Evolutionary conservation across 2,113 vertebrate species (phyloP), one percentile per base, ranked within the genome.

Genomic region (Apistogramma diplotaenia): DNA sequence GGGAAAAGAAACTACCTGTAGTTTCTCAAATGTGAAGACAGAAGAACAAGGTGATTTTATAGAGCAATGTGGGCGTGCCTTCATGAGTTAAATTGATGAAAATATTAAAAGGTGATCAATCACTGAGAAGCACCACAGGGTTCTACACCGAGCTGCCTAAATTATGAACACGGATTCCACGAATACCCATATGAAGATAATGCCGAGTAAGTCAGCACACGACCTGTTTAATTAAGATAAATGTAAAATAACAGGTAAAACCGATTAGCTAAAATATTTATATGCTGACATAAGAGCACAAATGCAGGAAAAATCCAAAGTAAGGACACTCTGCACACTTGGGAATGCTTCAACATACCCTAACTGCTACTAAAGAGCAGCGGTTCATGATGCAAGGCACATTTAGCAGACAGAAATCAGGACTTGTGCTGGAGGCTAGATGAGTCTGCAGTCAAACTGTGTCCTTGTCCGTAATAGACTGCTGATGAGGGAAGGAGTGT

Each of bases 381-480:
- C 37, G 56, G 79, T 79, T 88, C 71, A 58, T 65, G 84, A 88
- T 75, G 83, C 84, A 60, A 79, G 74, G 87, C 86, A 87, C 82
- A 87, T 87, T 89, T 76, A 78, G 85, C 35, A 57, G 79, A 86
- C 81, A 87, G 67, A 83, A 87, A 88, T 81, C 75, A 83, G 87
- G 76, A 88, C 79, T 60, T 49, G 51, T 76, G 90, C 92, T 83
- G 87, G 53, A 78, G 90, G 89, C 73, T 59, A 83, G 81, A 82
- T 25, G 78, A 91, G 89, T 93, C 90, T 90, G 85, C 88, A 93
- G 89, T 91, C 87, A 90, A 85, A 88, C 84, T 88, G 90, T 87
- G 90, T 93, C 89, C 91, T 93, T 92, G 87, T 90, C 88, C 81
- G 81, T 85, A 89, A 89, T 84, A 86, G 88, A 92, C 92, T 90